Conservation (phyloP, 1,140 invertebrate species). For the Orchestia grillus region DNA sequence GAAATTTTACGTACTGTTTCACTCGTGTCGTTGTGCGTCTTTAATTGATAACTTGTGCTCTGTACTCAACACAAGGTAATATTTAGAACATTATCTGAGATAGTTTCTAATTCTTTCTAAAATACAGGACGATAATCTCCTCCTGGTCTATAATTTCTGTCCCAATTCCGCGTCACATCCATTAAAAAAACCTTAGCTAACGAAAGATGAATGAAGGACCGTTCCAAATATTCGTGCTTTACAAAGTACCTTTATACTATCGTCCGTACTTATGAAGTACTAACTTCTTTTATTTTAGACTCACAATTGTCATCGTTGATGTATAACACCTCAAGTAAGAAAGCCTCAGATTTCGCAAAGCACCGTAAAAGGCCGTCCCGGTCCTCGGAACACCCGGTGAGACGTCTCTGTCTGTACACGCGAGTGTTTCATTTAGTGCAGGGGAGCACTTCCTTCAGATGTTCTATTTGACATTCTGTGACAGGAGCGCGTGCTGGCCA, state of each 20-base stretch:
- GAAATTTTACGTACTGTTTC: too few relatives aligned
- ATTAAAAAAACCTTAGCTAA: background rate
- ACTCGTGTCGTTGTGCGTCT: too few relatives aligned
- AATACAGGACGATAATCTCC: background rate
- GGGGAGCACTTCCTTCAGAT: conserved; percentile 40
- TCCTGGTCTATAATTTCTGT: background rate
- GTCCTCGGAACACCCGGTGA: background rate
- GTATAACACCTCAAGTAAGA: background rate
- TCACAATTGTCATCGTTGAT: background rate
- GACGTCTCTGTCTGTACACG: conserved; percentile 18
- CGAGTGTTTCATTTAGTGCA: conserved; percentile 41
- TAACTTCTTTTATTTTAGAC: background rate
- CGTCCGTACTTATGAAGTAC: background rate
- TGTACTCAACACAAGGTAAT: background rate
- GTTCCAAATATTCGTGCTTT: background rate
- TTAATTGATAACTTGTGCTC: background rate
- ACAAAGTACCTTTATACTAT: background rate
- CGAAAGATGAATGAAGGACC: background rate
- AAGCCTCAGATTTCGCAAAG: background rate
- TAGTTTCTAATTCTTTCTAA: background rate
- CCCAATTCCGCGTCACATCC: background rate
- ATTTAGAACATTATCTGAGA: background rate
- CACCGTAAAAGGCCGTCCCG: background rate
- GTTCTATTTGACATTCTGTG: conserved; percentile 54
- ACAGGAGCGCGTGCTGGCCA: conserved; percentile 42